A percentile compares a stretch with the other conserved stretches of the same genome.
Evolutionary conservation across 2,113 vertebrate genomes (phyloP).

Genomic region (Acrocephalus kingi): DNA sequence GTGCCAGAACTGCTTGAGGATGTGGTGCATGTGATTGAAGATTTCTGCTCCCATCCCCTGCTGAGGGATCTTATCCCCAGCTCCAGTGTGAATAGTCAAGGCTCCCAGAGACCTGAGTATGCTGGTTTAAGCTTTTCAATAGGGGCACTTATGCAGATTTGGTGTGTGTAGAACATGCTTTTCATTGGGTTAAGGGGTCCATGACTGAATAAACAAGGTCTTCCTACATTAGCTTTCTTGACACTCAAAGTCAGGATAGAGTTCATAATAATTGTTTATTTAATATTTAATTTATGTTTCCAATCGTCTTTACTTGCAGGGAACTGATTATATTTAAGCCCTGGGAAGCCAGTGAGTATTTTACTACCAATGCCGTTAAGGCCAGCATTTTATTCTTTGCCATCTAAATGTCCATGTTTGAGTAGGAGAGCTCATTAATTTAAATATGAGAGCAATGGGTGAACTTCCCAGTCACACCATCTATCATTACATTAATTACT

Average conservation of each 20-base stretch:
- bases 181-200: not conserved
- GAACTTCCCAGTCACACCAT: not conserved
- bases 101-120: not conserved
- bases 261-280: not conserved
- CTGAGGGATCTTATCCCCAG: not conserved
- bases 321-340: constrained; percentile 1
- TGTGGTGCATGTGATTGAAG: not conserved
- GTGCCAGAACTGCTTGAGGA: not conserved
- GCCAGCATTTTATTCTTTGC: not conserved
- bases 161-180: not conserved
- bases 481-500: not conserved
- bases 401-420: not conserved
- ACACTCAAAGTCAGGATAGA: not conserved
- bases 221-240: not conserved
- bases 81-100: not conserved
- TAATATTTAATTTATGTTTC: constrained; percentile 8
- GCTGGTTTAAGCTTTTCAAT: not conserved
- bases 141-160: not conserved
- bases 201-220: not conserved
- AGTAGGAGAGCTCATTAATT: not conserved
- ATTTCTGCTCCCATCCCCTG: not conserved
- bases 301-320: not conserved
- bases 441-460: not conserved
- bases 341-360: constrained; percentile 13
- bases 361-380: constrained; percentile 11